phyloP scores from a whole-genome alignment of 64 coral and sea anemone species.

The Astreopora myriophthalma region DNA sequence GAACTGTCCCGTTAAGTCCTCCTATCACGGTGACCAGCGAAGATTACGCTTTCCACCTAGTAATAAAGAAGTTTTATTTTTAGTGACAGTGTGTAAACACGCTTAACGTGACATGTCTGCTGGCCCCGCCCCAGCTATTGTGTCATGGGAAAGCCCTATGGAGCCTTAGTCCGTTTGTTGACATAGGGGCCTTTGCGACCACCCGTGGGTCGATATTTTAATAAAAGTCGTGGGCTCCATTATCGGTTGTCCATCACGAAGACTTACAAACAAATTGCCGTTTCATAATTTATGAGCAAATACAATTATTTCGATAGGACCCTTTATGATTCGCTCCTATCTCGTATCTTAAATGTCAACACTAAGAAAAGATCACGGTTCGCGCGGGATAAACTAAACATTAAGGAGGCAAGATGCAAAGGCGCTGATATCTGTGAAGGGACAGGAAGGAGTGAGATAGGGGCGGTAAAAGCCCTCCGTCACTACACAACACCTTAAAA shows the following conservation, averaged over 20 bases:
- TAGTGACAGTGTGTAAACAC: slow-evolving; percentile 99
- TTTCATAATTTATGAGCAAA: slow-evolving; percentile 98
- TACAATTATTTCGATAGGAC: slow-evolving; percentile 99
- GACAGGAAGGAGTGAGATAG: slow-evolving; percentile 74
- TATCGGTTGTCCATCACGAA: slow-evolving; percentile 99
- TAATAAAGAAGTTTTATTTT: slow-evolving; percentile 99
- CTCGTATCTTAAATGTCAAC: slow-evolving; percentile 94
- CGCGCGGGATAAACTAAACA: slow-evolving; percentile 79
- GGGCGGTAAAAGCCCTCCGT: slow-evolving; percentile 70
- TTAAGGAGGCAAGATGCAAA: slow-evolving; percentile 70
- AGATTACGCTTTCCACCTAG: slow-evolving; percentile 84
- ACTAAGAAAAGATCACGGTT: slow-evolving; percentile 69
- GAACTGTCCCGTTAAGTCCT: slow-evolving; percentile 54
- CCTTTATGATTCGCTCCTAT: slow-evolving; percentile 90
- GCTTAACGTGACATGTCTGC: slow-evolving; percentile 86
- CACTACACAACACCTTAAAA: slow-evolving; percentile 70
- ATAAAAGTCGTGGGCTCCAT: slow-evolving; percentile 99
- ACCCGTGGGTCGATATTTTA: slow-evolving; percentile 98
- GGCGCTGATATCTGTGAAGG: slow-evolving; percentile 85
- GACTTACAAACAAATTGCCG: slow-evolving; percentile 97
- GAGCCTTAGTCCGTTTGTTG: slow-evolving; percentile 89
- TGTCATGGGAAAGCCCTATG: slow-evolving; percentile 79
- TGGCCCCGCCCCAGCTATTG: slow-evolving; percentile 93
- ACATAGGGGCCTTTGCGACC: slow-evolving; percentile 91
- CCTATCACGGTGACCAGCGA: slow-evolving; percentile 76